Base-by-base conservation (phyloP, 1,140 invertebrate genomes). In the Conus ventricosus region DNA sequence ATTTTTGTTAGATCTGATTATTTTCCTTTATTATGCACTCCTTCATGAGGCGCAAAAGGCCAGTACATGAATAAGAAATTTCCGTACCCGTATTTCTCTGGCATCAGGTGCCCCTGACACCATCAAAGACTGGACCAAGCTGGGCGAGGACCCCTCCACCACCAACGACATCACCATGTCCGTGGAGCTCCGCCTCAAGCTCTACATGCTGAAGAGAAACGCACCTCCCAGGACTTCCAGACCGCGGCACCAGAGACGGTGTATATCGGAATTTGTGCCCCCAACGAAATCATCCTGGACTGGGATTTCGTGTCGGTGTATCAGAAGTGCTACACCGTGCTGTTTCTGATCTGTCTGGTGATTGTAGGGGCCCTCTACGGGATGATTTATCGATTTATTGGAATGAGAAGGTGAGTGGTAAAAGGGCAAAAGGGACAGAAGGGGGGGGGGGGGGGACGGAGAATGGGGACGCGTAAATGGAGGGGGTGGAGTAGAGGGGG, bases 291-390 rank as follows among this genome's bases (percentile, higher is more conserved):
- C 23, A 71, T 92, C 23, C 84, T 87, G 54, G 51, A 67, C 55
- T 85, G 76, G 60, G 78, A 71, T 4, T 89, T 91, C 23, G 87
- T 90, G 54, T 71, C 75, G 23, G 86, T 91, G 0, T 93, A 92
- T 76, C 90, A 90, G 75, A 92, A 86, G n/a, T 88, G 90, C 17
- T 92, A 94, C 87, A 90, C 91, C 5, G 89, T 89, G 2, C 86
- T 94, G 27, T 94, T 91, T 57, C 90, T 91, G 0, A 81, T 92
- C n/a, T 93, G 92, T 83, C 89, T 91, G 11, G 89, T 94, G 13
- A 89, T 90, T 10, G 92, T 94, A 0, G 90, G 89, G 6, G 75
- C 92, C 25, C 90, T 94, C n/a, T 94, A 94, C 84, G 89, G 85
- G 0, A 75, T 92, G 20, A 92, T 92, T 55, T 92, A 91, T 60